phyloP scores from a whole-genome alignment of 2,888 invertebrate genomes.

The Hypsopygia costalis region DNA sequence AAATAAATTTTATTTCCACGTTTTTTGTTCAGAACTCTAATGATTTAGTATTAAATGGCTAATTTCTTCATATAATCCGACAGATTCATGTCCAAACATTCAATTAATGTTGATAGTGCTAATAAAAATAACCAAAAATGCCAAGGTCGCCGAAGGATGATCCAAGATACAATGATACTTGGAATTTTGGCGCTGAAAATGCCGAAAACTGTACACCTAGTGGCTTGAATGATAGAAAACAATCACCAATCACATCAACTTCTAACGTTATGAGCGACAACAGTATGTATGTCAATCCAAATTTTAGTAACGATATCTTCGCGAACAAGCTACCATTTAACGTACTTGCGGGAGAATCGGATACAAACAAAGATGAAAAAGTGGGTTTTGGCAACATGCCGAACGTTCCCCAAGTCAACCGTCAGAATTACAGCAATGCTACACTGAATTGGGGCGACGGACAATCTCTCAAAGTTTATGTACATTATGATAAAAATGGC shows the following conservation, averaged over 20 bases:
- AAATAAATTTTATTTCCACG: constrained; percentile 57
- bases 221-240: constrained; percentile 52
- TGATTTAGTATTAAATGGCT: constrained; percentile 50
- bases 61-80: constrained; percentile 49
- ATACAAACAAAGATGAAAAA: constrained; percentile 53
- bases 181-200: constrained; percentile 67
- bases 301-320: constrained; percentile 60
- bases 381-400: constrained; percentile 46
- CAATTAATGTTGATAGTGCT: constrained; percentile 37
- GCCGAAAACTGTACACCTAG: constrained; percentile 60
- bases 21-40: constrained; percentile 42
- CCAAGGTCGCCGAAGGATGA: constrained; percentile 78
- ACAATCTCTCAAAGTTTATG: constrained; percentile 59
- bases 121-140: constrained; percentile 63
- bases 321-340: constrained; percentile 59
- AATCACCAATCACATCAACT: constrained; percentile 44
- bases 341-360: constrained; percentile 48
- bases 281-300: constrained; percentile 54
- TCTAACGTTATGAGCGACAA: constrained; percentile 50
- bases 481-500: constrained; percentile 64
- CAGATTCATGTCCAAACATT: constrained; percentile 26
- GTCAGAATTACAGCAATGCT: constrained; percentile 65
- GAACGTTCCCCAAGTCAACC: constrained; percentile 45
- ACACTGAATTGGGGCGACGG: constrained; percentile 71
- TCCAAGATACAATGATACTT: constrained; percentile 70